These are phyloP conservation scores for Microdon myrmicae DNA, from an alignment of 2,888 invertebrate species.

Conservation along the genomic window DNA sequence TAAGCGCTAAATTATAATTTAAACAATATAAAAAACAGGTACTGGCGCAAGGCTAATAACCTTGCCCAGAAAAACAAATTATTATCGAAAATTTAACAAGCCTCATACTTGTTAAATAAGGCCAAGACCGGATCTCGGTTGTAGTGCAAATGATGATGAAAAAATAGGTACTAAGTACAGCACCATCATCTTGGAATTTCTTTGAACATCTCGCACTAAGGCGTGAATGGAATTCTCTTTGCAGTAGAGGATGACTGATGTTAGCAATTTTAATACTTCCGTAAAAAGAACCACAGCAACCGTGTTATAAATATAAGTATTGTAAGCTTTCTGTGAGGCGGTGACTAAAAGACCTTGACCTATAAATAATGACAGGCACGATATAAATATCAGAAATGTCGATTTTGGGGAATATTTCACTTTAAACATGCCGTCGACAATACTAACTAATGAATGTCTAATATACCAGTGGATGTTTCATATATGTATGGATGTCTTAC, in stretches of 20 bases:
- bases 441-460: no score
- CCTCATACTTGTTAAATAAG: no score
- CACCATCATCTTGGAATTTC: conserved; percentile 75
- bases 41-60: no score
- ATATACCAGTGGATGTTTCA: no score
- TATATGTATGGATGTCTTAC: no score
- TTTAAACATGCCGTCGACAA: no score
- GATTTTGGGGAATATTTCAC: conserved; percentile 85
- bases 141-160: no score
- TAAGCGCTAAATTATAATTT: conserved; percentile 93
- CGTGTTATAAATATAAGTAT: conserved; percentile 87
- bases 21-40: conserved; percentile 92
- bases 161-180: conserved; percentile 90
- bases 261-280: conserved; percentile 84
- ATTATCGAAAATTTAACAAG: no score
- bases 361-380: conserved; percentile 89
- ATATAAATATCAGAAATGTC: conserved; percentile 81
- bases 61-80: no score
- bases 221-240: conserved; percentile 68
- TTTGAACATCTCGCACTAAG: conserved; percentile 66
- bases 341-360: conserved; percentile 94
- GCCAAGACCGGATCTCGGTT: no score
- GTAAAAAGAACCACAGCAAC: conserved; percentile 88
- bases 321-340: conserved; percentile 84
- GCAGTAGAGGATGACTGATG: conserved; percentile 78